Conservation (phyloP, 1,140 invertebrate genomes). For the Caenorhabditis latens region DNA sequence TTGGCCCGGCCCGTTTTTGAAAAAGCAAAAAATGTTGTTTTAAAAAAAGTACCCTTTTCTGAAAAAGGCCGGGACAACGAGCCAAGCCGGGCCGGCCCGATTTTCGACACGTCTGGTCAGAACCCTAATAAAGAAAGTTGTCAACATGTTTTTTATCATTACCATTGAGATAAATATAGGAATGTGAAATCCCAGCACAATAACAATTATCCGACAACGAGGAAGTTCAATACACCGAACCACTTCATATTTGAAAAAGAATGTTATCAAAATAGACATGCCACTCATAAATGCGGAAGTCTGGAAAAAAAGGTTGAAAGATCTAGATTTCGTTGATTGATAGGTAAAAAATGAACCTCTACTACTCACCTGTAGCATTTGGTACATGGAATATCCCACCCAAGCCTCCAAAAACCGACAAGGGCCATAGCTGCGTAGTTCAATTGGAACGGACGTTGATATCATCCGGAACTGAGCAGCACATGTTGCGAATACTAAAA, state of each 20-base stretch:
- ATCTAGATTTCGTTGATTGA: not conserved
- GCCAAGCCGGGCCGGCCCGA: too few relatives aligned
- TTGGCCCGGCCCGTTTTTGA: too few relatives aligned
- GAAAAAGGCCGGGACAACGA: too few relatives aligned
- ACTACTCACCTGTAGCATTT: not conserved
- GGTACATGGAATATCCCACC: slow-evolving; percentile 5
- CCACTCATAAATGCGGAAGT: slow-evolving; percentile 46
- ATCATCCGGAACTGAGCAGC: slow-evolving; percentile 5
- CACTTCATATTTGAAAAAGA: slow-evolving; percentile 41
- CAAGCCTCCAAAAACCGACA: slow-evolving; percentile 4
- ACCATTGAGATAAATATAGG: not conserved
- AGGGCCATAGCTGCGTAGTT: not conserved
- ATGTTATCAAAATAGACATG: slow-evolving; percentile 27
- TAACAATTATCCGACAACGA: not conserved
- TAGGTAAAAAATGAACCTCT: not conserved
- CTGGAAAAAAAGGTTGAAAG: not conserved
- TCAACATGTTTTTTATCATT: not conserved
- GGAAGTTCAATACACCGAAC: slow-evolving; percentile 21
- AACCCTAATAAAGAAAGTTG: not conserved
- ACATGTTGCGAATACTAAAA: not conserved
- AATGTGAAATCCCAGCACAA: not conserved
- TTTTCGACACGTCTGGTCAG: too few relatives aligned
- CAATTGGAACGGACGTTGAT: not conserved
- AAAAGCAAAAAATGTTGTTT: too few relatives aligned
- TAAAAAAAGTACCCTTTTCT: too few relatives aligned